Evolutionary conservation across 2,888 invertebrate genomes (phyloP), one percentile per base, ranked within the genome.

Genomic region (Netelia virgata): DNA sequence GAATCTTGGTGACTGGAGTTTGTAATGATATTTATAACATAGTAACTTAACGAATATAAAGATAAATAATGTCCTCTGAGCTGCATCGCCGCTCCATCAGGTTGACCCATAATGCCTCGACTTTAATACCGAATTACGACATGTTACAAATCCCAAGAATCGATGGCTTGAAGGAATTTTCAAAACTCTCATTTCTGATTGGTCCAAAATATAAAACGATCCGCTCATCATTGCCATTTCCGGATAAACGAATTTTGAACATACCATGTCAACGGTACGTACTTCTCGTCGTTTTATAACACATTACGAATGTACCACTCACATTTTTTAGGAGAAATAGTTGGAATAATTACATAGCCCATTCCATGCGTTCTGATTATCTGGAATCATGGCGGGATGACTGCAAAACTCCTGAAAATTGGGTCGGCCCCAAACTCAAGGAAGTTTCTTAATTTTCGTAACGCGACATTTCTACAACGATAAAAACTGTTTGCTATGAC

Each of bases 321-420:
- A 3, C 28, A 9, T 43, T 43, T 41, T 66, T 16, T 50, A 86
- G 81, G 50, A 74, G 50, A 53, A 81, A 59, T 16, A 64, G 81
- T 36, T 86, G 85, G 83, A 80, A 86, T 41, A 86, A 84, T 64
- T 85, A 83, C 59, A 43, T 84, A 10, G 75, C 84, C 14, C 85
- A 73, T 50, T 69, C 73, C 1, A 63, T 64, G 64, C 69, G 68
- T 20, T 59, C 84, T 10, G 74, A 75, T 64, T 78, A 77, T 55
- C 36, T 74, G 20, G 81, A 86, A 57, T 83, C 81, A 20, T 86
- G 83, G 85, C 83, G 83, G 9, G 64, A 84, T 1, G 61, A 84
- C 57, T 64, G 74, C 64, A 69, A 80, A 63, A n/a, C 76, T 73
- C 83, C 76, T 16, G 83, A 79, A 2, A 83, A 80, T 36, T 85